Base-by-base conservation (phyloP, 2,113 vertebrate genomes). In the Rhabdomys dilectus region DNA sequence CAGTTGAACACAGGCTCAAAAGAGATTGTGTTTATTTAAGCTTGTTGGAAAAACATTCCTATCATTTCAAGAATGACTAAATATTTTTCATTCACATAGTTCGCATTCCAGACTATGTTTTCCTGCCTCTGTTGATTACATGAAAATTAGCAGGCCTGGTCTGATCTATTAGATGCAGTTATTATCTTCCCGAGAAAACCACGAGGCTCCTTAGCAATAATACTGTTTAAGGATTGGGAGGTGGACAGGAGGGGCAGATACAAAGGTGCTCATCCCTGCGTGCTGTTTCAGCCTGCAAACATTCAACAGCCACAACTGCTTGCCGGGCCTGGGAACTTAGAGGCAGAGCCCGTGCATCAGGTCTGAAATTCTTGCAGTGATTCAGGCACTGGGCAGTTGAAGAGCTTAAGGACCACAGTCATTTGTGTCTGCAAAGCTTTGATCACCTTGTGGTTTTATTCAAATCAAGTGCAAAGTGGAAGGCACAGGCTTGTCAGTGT, bases 61-160 rank as follows among this genome's bases (percentile, higher is more conserved):
- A 99, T 99, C 99, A 99, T 99, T 99, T 99, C 99, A 98, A 99
- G 98, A 98, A 98, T 99, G 98, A 99, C 99, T 99, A 98, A 98
- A 99, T 99, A 98, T 99, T 99, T 99, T 99, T 98, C 98, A 98
- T 98, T 95, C 98, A 98, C 98, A 99, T 99, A 99, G 98, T 98
- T 99, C 0, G 68, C 98, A 99, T 99, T 99, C 99, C 98, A 98
- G 97, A 95, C 98, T 96, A 95, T 97, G 98, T 97, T 98, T 97
- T 98, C 96, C 96, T 97, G 96, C 97, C 96, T 96, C 96, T 92
- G 98, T 98, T 98, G 98, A 98, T 99, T 99, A 99, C 98, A 98
- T 97, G 98, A 98, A 98, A 99, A 99, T 98, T 98, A 98, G 97
- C 98, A 98, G 98, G 94, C 96, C 96, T 21, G 34, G 97, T 97